Evolutionary conservation across 2,888 invertebrate species (phyloP), one percentile per base, ranked within the genome.

Genomic region (Aricia artaxerxes): DNA sequence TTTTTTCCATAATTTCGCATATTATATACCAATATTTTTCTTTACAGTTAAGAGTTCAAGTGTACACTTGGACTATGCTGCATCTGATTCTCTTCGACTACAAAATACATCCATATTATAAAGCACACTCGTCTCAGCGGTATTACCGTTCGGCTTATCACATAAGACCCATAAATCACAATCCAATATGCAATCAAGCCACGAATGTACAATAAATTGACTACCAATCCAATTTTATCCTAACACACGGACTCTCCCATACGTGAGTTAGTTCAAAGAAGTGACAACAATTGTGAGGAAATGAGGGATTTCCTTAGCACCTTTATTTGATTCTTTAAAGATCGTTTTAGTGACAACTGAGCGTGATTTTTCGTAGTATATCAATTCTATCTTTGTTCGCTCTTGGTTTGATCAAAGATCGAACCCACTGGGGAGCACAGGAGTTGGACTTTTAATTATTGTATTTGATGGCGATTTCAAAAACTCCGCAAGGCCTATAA

Each of bases 271-370:
- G 91, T 88, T 86, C 87, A 87, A 86, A 87, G 86, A 84, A 85
- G 83, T 87, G 88, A 87, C 91, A 90, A 91, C 91, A 92, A 92
- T 91, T 91, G 89, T 86, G 88, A 88, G 92, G 92, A 93, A 92
- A 93, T 92, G 91, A 92, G 91, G 91, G 87, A 89, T 91, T 91
- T 92, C 92, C 92, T 87, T 92, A 87, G 90, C 90, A 90, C 91
- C 88, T 90, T 88, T 87, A 91, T 91, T 88, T 90, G 89, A 92
- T 92, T 92, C 89, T 84, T 90, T 91, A 73, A 44, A 73, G 1
- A 73, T 90, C 69, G 69, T 69, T 38, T 31, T 31, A 64, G 64
- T 31, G 31, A 61, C 11, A 9, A 13, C 24, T 13, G 5, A 16
- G 16, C 69, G 35, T 35, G 69, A 69, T 69, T 69, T 69, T 5